Conservation (phyloP, 1,140 invertebrate species). For the Plodia interpunctella region DNA sequence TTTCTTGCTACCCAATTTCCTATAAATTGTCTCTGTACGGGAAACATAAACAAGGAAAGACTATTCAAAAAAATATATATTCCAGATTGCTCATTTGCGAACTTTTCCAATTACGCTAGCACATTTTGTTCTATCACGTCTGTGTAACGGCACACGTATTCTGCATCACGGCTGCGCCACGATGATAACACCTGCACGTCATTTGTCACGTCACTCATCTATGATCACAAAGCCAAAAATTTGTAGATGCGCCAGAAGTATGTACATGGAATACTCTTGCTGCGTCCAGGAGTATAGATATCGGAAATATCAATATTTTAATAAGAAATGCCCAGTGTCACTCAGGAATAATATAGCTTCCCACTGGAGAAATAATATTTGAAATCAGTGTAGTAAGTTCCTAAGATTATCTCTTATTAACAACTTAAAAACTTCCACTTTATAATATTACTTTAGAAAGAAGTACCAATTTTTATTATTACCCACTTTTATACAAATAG, state of each 20-base stretch:
- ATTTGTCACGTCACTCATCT: constrained; percentile 19
- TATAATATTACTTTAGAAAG: too few relatives aligned
- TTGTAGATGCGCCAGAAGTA: background rate
- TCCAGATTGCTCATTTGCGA: constrained; percentile 6
- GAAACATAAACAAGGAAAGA: background rate
- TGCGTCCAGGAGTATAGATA: too few relatives aligned
- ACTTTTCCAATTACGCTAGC: constrained; percentile 16
- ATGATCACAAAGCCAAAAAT: background rate
- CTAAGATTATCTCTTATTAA: too few relatives aligned
- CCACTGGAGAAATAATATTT: too few relatives aligned
- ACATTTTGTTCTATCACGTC: background rate
- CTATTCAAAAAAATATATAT: background rate
- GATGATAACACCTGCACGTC: constrained; percentile 19
- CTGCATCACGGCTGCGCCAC: constrained; percentile 7
- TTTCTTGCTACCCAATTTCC: background rate
- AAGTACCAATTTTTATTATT: too few relatives aligned
- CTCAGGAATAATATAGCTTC: too few relatives aligned
- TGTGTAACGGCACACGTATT: background rate
- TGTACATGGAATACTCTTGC: too few relatives aligned
- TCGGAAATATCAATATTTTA: too few relatives aligned
- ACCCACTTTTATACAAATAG: too few relatives aligned
- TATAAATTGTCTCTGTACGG: background rate
- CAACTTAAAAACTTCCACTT: too few relatives aligned
- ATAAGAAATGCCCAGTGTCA: too few relatives aligned
- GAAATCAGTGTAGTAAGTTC: too few relatives aligned